phyloP scores from a whole-genome alignment of 2,113 vertebrate genomes.

The Poeciliopsis retropinna region DNA sequence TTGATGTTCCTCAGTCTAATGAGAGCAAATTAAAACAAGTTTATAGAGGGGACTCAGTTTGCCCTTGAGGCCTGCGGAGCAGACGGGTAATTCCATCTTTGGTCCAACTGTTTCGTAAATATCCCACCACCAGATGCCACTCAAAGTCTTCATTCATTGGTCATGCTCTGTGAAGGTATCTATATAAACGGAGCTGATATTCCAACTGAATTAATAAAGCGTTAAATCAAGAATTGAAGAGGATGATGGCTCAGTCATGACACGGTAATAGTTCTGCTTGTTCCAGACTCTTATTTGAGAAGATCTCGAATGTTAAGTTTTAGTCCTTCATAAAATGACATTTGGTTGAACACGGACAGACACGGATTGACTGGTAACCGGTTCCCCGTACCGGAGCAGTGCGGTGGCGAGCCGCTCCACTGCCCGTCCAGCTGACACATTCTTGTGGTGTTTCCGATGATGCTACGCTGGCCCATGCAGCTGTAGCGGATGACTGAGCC shows the following conservation, averaged over 20 bases:
- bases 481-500: slow-evolving; percentile 93
- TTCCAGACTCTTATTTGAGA: not conserved
- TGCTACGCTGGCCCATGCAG: slow-evolving; percentile 84
- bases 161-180: slow-evolving; percentile 11
- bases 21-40: slow-evolving; percentile 71
- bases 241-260: not conserved
- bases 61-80: slow-evolving; percentile 56
- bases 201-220: slow-evolving; percentile 24
- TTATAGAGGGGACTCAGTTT: slow-evolving; percentile 64
- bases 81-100: slow-evolving; percentile 40
- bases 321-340: slow-evolving; percentile 7
- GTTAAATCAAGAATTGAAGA: not conserved
- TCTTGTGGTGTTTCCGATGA: slow-evolving; percentile 91
- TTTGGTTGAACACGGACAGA: not conserved
- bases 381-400: slow-evolving; percentile 90
- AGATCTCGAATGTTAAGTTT: not conserved
- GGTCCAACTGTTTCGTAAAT: slow-evolving; percentile 48
- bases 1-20: slow-evolving; percentile 58
- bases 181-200: slow-evolving; percentile 6
- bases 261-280: not conserved
- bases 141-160: slow-evolving; percentile 44
- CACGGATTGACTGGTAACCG: not conserved
- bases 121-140: slow-evolving; percentile 36
- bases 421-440: slow-evolving; percentile 94
- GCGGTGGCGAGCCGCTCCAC: slow-evolving; percentile 95